Evolutionary conservation across 2,888 invertebrate species (phyloP).

Genomic region (Dasypolia templi): DNA sequence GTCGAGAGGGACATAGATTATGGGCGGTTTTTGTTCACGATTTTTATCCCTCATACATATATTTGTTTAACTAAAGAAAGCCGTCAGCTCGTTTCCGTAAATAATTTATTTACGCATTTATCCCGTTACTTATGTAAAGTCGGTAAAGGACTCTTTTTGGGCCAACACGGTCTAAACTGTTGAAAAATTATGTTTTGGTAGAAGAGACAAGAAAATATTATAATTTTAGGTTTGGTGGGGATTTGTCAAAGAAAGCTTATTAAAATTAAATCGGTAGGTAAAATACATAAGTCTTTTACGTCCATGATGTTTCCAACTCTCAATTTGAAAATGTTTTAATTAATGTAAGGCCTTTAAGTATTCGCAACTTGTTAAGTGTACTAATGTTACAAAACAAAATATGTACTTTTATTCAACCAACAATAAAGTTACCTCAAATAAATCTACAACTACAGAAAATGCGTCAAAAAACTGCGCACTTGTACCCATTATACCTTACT

Average conservation of each 20-base stretch:
- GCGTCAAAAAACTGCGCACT: conserved; percentile 31
- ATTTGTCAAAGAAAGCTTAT: not conserved
- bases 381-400: not conserved
- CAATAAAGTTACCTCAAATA: not conserved
- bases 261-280: not conserved
- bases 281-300: too few species aligned
- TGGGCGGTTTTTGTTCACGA: conserved; percentile 67
- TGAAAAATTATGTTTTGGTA: conserved; percentile 35
- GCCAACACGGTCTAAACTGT: conserved; percentile 22
- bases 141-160: conserved; percentile 43
- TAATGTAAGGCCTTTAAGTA: not conserved
- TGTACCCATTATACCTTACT: conserved; percentile 48
- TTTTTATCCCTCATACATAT: conserved; percentile 60
- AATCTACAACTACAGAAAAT: conserved; percentile 18
- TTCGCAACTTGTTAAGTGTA: too few species aligned
- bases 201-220: not conserved
- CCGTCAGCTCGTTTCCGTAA: conserved; percentile 47
- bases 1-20: conserved; percentile 72
- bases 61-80: conserved; percentile 57
- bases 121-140: conserved; percentile 52
- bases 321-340: not conserved
- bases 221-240: not conserved
- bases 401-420: not conserved
- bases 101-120: conserved; percentile 58
- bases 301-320: too few species aligned